phyloP scores from a whole-genome alignment of 2,888 invertebrate genomes.

The Rotaria magnacalcarata region DNA sequence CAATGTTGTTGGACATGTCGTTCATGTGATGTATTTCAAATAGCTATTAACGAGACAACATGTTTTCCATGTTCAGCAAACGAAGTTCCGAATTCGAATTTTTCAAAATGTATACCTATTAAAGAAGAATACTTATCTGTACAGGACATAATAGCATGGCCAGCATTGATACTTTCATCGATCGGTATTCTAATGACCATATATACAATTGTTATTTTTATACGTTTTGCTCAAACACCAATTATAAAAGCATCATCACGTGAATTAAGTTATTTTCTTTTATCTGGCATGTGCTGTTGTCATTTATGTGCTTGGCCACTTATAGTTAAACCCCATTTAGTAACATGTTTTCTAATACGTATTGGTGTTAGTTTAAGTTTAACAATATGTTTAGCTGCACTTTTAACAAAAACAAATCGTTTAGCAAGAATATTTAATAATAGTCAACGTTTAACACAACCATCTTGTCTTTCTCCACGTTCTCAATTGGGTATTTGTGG shows the following conservation, averaged over 20 bases:
- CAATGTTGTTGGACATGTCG: slow-evolving; percentile 36
- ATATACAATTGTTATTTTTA: slow-evolving; percentile 67
- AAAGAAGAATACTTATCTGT: not conserved
- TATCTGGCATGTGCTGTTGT: slow-evolving; percentile 67
- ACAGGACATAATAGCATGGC: not conserved
- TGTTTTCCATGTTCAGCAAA: not conserved
- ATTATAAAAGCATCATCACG: slow-evolving; percentile 74
- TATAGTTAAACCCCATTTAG: slow-evolving; percentile 67
- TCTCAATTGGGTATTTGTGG: slow-evolving; percentile 71
- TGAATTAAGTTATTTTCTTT: slow-evolving; percentile 72
- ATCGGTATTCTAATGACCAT: slow-evolving; percentile 66
- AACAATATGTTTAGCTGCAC: slow-evolving; percentile 64
- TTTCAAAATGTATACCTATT: not conserved
- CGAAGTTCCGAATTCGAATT: not conserved
- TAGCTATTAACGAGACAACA: not conserved
- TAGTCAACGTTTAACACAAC: slow-evolving; percentile 66
- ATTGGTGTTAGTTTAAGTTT: slow-evolving; percentile 71
- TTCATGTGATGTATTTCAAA: not conserved
- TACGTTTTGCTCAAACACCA: slow-evolving; percentile 65
- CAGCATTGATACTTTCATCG: slow-evolving; percentile 64
- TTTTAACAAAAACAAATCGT: slow-evolving; percentile 72
- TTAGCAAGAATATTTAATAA: slow-evolving; percentile 68
- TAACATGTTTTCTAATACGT: slow-evolving; percentile 66
- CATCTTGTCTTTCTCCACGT: slow-evolving; percentile 71
- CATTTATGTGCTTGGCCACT: slow-evolving; percentile 66